These are phyloP conservation scores for Ailurus styani DNA, from an alignment of 2,113 vertebrate species.

Conservation along the genomic window DNA sequence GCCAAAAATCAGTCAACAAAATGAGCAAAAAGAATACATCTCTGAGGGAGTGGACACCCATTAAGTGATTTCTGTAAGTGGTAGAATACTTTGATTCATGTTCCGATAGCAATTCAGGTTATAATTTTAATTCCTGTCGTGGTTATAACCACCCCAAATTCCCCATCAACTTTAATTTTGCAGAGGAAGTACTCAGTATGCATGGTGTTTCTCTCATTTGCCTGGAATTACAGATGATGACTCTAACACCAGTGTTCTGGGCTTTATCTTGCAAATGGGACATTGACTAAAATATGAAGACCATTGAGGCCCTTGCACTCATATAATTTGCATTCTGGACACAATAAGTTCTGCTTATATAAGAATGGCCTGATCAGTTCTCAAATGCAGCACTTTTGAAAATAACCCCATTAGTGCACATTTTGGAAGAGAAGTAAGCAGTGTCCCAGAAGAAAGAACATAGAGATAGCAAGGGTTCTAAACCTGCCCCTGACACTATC, in stretches of 20 bases:
- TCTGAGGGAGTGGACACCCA: neutral
- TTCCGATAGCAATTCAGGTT: conserved; percentile 4
- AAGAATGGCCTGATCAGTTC: neutral
- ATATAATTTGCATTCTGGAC: conserved; percentile 9
- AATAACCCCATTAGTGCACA: neutral
- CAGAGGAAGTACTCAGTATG: conserved; percentile 24
- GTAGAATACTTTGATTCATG: conserved; percentile 7
- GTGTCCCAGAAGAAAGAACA: neutral
- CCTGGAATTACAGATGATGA: conserved; percentile 52
- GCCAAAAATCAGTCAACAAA: conserved; percentile 21
- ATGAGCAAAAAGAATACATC: conserved; percentile 31
- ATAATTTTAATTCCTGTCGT: conserved; percentile 39
- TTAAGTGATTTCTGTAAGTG: conserved; percentile 41
- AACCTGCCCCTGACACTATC: neutral
- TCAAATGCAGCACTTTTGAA: conserved; percentile 13
- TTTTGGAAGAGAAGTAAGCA: neutral
- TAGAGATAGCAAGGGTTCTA: neutral
- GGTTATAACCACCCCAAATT: neutral
- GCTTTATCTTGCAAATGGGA: conserved; percentile 50
- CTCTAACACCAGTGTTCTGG: neutral
- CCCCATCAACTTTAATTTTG: conserved; percentile 46
- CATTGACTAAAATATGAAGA: conserved; percentile 41
- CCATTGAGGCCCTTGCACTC: neutral
- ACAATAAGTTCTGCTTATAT: conserved; percentile 22
- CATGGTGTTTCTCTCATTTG: conserved; percentile 33